Evolutionary conservation across 2,888 invertebrate species (phyloP).

Genomic region (Allacma fusca): DNA sequence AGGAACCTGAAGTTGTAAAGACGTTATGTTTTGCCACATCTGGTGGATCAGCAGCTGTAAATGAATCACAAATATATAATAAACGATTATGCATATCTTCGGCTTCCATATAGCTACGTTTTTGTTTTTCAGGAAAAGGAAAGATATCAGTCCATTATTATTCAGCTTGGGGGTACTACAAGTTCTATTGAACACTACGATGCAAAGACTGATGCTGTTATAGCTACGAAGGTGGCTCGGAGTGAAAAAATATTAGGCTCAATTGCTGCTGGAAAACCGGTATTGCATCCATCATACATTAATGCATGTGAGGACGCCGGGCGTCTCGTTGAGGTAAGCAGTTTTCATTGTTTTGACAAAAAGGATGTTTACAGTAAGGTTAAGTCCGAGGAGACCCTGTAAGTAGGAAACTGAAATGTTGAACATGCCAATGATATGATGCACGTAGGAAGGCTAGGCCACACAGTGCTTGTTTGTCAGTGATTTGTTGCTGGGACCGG

Average conservation of each 20-base stretch:
- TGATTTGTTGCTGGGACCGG: too few relatives aligned
- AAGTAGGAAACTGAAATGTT: too few relatives aligned
- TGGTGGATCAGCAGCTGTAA: constrained; percentile 17
- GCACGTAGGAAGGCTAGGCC: too few relatives aligned
- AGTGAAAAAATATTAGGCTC: constrained; percentile 89
- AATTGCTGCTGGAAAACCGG: constrained; percentile 77
- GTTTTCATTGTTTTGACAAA: too few relatives aligned
- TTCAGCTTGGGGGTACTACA: constrained; percentile 73
- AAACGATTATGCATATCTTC: too few relatives aligned
- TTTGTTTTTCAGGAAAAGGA: constrained; percentile 22
- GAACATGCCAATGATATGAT: too few relatives aligned
- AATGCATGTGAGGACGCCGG: constrained; percentile 72
- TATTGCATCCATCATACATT: constrained; percentile 82
- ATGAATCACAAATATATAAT: too few relatives aligned
- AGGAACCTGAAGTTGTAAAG: background rate
- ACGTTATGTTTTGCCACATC: background rate
- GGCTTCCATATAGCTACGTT: too few relatives aligned
- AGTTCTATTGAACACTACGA: constrained; percentile 71
- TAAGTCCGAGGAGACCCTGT: too few relatives aligned
- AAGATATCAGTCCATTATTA: constrained; percentile 65
- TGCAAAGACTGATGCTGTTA: constrained; percentile 75
- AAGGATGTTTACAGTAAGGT: too few relatives aligned
- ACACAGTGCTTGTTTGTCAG: too few relatives aligned
- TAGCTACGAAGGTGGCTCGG: constrained; percentile 75
- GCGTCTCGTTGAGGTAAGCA: constrained; percentile 72